Base-by-base conservation (phyloP, 1,140 invertebrate genomes). In the Pseudobourletiella spinata region DNA sequence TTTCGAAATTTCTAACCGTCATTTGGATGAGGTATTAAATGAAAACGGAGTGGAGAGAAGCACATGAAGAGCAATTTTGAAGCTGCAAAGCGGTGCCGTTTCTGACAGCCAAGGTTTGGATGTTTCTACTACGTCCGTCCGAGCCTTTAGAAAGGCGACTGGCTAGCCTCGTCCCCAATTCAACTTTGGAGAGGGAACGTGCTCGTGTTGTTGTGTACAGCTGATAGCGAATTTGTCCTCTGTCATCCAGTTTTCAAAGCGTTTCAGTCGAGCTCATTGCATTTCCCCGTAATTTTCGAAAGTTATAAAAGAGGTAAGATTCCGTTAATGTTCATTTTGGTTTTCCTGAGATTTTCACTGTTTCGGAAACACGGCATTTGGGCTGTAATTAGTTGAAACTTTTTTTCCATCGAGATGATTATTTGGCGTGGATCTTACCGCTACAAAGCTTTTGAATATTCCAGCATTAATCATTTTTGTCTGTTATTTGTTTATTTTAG, bases 91-190 rank as follows among this genome's bases (percentile, higher is more conserved):
- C 22, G 11, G 46, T 20, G 6, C 11, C 6, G 6, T 8, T 11
- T 48, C 22, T 48, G 46, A 48, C 46, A 48, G 46, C 16, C 11
- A 6, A 6, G 22, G 16, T 11, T 18, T 18, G 46, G 46, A 22
- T 48, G 46, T n/a, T 48, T 48, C 46, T 48, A 48, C 24, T 48
- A 6, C 46, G 46, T 48, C 46, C 46, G 46, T 11, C 46, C 46
- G 46, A n/a, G 8, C 46, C 18, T 20, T 15, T 25, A 20, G 11
- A 20, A 20, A n/a, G 8, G 24, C 6, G 8, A 15, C 46, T 48
- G 16, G 24, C 46, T 48, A 22, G 11, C 46, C 46, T 48, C 32
- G 32, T n/a, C n/a, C 32, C n/a, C 32, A 39, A 8, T 48, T 39
- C 32, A 39, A 39, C 32, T 39, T 39, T 39, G 32, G n/a, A n/a